Evolutionary conservation across 2,888 invertebrate species (phyloP), one percentile per base, ranked within the genome.

Genomic region (Noctua comes): DNA sequence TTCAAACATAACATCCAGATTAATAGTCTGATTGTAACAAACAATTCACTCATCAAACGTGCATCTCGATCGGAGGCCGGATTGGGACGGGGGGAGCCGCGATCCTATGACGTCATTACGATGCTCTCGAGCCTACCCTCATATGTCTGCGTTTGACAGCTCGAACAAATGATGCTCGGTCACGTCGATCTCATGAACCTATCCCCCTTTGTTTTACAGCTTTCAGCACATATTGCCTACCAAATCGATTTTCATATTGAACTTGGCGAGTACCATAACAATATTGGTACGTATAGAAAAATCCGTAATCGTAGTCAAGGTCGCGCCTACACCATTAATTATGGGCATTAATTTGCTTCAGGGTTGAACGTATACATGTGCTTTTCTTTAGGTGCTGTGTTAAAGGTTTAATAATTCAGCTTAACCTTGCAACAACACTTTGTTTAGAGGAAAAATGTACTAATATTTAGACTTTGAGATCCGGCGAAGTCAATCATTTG

Each of bases 131-230:
- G 84, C 86, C 89, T 90, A 91, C 90, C 91, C 91, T 91, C 90
- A 89, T 89, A 88, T 80, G 86, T 86, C 88, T 92, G 92, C 78
- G 75, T 84, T 89, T 91, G 92, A 91, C 92, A 92, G 90, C 83
- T 86, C 86, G 79, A 88, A 91, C 91, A 90, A 91, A 90, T 89
- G 88, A 90, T 89, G 86, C 87, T 86, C 86, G 76, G 85, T 87
- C 89, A 86, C 83, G 85, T 85, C 84, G 80, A 88, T 88, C 89
- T 86, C 87, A 73, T 80, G 77, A 86, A 79, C 89, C 87, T 82
- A 85, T 85, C 83, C 84, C 68, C 84, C 85, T 88, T 90, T 91
- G 88, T 90, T 90, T 91, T 82, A 84, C 80, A 79, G 83, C 71
- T 87, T 85, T 87, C 82, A 83, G 76, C 80, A 79, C 68, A 77